phyloP scores from a whole-genome alignment of 2,113 vertebrate genomes.

The Festucalex cinctus region DNA sequence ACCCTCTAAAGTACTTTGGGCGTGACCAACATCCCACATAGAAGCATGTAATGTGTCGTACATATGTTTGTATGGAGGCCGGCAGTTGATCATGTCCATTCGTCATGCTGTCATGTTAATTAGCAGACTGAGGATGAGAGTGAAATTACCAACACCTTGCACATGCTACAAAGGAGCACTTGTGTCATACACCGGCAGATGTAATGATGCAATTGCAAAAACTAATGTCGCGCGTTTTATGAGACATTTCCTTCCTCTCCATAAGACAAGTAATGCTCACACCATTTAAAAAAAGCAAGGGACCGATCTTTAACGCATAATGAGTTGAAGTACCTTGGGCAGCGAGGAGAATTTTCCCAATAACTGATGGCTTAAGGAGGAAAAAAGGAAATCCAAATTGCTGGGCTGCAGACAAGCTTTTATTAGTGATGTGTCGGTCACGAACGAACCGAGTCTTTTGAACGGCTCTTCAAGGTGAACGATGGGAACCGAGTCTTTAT shows the following conservation, averaged over 20 bases:
- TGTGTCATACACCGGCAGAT: conserved; percentile 39
- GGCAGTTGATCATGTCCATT: conserved; percentile 77
- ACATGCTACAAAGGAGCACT: conserved; percentile 22
- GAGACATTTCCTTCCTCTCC: conserved; percentile 24
- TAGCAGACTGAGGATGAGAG: conserved; percentile 74
- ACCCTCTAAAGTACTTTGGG: conserved; percentile 57
- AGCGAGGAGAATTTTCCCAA: conserved; percentile 53
- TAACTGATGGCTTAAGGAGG: conserved; percentile 53
- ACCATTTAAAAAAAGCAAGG: conserved; percentile 42
- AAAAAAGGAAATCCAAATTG: conserved; percentile 49
- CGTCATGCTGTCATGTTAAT: conserved; percentile 81
- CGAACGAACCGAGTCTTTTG: no score
- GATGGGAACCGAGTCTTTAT: no score
- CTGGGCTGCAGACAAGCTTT: conserved; percentile 45
- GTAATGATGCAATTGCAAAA: conserved; percentile 57
- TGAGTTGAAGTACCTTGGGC: conserved; percentile 51
- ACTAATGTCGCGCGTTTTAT: conserved; percentile 33
- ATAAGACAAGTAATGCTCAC: conserved; percentile 19
- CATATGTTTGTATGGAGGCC: conserved; percentile 71
- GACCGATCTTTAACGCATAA: conserved; percentile 54
- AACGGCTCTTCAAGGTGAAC: no score
- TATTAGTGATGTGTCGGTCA: no score
- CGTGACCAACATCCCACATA: conserved; percentile 52
- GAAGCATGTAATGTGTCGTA: conserved; percentile 63
- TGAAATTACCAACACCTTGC: conserved; percentile 63